Evolutionary conservation across 2,888 invertebrate genomes (phyloP), one percentile per base, ranked within the genome.

Genomic region (Trissonchulus sp.): DNA sequence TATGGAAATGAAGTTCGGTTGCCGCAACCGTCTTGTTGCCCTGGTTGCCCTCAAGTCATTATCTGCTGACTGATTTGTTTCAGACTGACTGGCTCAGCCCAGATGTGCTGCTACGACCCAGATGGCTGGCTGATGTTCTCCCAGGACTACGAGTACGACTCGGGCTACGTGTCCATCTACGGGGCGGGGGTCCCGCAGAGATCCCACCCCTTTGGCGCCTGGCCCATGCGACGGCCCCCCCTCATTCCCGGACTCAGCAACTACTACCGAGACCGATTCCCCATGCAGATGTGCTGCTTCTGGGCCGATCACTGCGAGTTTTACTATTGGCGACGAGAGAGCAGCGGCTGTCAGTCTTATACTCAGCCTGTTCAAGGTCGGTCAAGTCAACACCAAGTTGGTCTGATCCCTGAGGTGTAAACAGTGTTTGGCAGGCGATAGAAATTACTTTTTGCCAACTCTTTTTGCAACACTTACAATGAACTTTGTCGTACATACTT

Each of bases 51-150:
- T n/a, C n/a, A n/a, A n/a, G n/a, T n/a, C n/a, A n/a, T n/a, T n/a
- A n/a, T n/a, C n/a, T n/a, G n/a, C n/a, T n/a, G n/a, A n/a, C n/a
- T n/a, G n/a, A 75, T n/a, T n/a, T n/a, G n/a, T n/a, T n/a, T n/a
- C 63, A 79, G 79, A 2, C 80, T 80, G 80, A 80, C 78, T 0
- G 80, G 80, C 3, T 79, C 81, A 1, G 96, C 95, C 74, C 96
- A 96, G 82, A 94, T 96, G 84, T 98, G 98, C 82, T 98, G 97
- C 84, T 98, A 97, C 84, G 94, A 94, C 84, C 92, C 91, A 82
- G 92, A 93, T 81, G 90, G 91, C 0, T 92, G 90, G 85, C 88
- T 98, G 33, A 93, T 95, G 92, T 87, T 95, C 85, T 92, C 95
- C 0, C 93, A 94, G 81, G 97, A 98, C 85, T 93, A 94, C 82